phyloP scores from a whole-genome alignment of 2,113 vertebrate genomes.

The Fulica atra region DNA sequence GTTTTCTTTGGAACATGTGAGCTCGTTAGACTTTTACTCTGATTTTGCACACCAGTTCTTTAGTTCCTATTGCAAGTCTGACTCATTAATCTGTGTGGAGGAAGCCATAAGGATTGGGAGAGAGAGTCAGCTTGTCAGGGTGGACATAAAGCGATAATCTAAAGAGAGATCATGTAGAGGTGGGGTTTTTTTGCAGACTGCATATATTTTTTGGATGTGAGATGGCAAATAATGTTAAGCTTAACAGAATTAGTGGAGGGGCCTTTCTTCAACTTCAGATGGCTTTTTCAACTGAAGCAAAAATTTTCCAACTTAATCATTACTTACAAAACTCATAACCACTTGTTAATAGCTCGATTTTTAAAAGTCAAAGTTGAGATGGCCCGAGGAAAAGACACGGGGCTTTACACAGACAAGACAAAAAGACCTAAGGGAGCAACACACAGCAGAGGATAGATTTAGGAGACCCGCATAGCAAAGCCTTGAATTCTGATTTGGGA shows the following conservation, averaged over 20 bases:
- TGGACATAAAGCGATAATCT: neutral
- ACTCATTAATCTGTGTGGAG: neutral
- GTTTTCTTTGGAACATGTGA: neutral
- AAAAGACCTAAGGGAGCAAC: neutral
- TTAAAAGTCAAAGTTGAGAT: neutral
- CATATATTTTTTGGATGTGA: neutral
- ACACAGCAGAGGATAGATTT: neutral
- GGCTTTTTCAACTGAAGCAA: neutral
- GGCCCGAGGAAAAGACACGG: neutral
- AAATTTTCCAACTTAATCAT: neutral
- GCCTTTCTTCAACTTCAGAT: neutral
- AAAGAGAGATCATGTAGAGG: neutral
- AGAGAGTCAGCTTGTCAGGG: neutral
- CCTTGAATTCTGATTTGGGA: neutral
- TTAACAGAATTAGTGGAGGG: neutral
- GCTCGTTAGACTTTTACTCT: neutral
- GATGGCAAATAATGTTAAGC: neutral
- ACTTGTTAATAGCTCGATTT: neutral
- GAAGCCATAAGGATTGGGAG: neutral
- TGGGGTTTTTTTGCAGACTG: neutral
- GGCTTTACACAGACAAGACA: neutral
- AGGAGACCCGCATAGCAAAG: neutral
- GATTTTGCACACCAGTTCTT: rapidly evolving
- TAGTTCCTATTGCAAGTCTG: neutral
- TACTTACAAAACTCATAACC: neutral